Conservation (phyloP, 2,797 vertebrate species). For the Sternotherus odoratus region DNA sequence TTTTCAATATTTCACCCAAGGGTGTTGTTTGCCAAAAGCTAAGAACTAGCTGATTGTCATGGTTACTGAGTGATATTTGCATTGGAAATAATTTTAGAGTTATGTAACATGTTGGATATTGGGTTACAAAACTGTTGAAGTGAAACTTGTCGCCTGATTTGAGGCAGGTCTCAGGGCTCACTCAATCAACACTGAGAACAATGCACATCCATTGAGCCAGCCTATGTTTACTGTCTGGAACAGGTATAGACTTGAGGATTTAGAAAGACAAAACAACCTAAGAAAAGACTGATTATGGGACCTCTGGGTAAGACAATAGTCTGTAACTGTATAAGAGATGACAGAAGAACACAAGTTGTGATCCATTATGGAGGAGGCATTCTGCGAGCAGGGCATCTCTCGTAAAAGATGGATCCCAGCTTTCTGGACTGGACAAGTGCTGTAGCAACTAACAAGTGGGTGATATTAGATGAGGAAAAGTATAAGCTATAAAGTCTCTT, state of each 20-base stretch:
- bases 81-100: not conserved
- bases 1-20: not conserved
- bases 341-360: no score
- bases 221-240: no score
- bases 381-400: not conserved
- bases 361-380: not conserved
- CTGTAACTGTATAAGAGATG: not conserved
- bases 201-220: not conserved
- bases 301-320: not conserved
- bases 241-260: no score
- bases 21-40: not conserved
- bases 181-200: not conserved
- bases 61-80: not conserved
- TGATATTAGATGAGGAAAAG: not conserved
- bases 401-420: not conserved
- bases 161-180: not conserved
- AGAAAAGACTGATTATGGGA: no score
- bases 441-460: not conserved
- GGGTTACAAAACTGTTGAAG: not conserved
- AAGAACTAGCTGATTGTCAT: not conserved
- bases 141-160: not conserved
- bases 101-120: not conserved
- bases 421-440: not conserved
- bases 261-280: no score
- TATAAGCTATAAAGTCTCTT: not conserved